A percentile compares a stretch with the other conserved stretches of the same genome.
Evolutionary conservation across 2,888 invertebrate genomes (phyloP).

Genomic region (Cerastis leucographa): DNA sequence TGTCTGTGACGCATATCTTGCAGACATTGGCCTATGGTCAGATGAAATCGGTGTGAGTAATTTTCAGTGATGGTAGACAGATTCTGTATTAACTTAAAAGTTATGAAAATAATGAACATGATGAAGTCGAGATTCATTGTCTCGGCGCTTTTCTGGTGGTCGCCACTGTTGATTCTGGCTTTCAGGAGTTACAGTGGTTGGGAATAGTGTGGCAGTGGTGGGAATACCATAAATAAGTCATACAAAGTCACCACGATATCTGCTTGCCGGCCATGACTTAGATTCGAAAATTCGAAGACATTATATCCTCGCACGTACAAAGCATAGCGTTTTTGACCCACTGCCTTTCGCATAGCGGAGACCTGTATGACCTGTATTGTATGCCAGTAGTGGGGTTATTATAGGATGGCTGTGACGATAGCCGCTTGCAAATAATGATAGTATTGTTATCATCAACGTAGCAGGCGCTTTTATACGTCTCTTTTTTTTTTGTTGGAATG

Average conservation of each 20-base stretch:
- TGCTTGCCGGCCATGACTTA: background rate
- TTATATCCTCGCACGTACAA: background rate
- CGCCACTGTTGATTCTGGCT: too few species aligned
- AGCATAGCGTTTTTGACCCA: background rate
- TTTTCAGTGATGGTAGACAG: background rate
- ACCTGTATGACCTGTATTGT: too few species aligned
- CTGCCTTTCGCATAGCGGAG: background rate
- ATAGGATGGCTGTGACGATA: background rate
- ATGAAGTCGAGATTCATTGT: too few species aligned
- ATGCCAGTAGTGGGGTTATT: background rate
- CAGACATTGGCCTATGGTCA: slow-evolving; percentile 31
- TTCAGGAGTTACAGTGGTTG: too few species aligned
- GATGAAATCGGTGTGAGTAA: slow-evolving; percentile 13
- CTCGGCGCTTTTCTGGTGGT: too few species aligned
- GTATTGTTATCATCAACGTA: background rate
- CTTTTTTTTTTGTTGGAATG: too few species aligned
- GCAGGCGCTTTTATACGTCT: background rate
- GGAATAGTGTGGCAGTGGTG: too few species aligned
- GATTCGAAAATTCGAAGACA: background rate
- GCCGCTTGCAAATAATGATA: background rate
- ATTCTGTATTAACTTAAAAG: background rate
- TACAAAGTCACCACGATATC: background rate
- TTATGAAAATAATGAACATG: background rate
- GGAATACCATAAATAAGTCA: background rate
- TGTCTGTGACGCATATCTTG: slow-evolving; percentile 40